phyloP scores from a whole-genome alignment of 1,140 invertebrate species.

The Monochamus saltuarius region DNA sequence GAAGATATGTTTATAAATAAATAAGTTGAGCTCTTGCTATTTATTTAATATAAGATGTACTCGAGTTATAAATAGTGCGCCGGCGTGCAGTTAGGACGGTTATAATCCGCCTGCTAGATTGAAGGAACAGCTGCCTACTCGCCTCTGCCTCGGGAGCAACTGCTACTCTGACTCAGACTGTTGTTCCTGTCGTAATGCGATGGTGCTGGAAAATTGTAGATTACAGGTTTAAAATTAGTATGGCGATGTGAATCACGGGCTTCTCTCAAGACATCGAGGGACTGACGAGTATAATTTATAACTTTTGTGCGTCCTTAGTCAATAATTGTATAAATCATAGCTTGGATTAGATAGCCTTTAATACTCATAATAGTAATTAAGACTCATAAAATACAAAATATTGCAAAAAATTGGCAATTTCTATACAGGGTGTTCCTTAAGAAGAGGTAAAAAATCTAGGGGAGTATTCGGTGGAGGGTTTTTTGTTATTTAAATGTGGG shows the following conservation, averaged over 20 bases:
- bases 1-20: no score
- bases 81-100: no score
- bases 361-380: slow-evolving; percentile 14
- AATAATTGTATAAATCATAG: not conserved
- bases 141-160: slow-evolving; percentile 5
- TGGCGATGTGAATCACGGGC: slow-evolving; percentile 9
- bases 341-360: not conserved
- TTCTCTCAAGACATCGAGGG: not conserved
- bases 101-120: no score
- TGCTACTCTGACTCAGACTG: slow-evolving; percentile 13
- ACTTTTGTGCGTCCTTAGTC: not conserved
- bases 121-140: slow-evolving; percentile 11
- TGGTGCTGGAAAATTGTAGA: slow-evolving; percentile 8
- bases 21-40: no score
- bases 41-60: no score
- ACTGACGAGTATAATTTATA: not conserved
- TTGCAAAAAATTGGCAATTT: no score
- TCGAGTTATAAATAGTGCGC: no score
- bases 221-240: slow-evolving; percentile 5
- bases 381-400: no score
- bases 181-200: slow-evolving; percentile 10
- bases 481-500: no score
- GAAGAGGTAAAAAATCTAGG: no score
- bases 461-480: no score
- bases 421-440: no score